Evolutionary conservation across 2,888 invertebrate genomes (phyloP).

Genomic region (Caenorhabditis japonica): DNA sequence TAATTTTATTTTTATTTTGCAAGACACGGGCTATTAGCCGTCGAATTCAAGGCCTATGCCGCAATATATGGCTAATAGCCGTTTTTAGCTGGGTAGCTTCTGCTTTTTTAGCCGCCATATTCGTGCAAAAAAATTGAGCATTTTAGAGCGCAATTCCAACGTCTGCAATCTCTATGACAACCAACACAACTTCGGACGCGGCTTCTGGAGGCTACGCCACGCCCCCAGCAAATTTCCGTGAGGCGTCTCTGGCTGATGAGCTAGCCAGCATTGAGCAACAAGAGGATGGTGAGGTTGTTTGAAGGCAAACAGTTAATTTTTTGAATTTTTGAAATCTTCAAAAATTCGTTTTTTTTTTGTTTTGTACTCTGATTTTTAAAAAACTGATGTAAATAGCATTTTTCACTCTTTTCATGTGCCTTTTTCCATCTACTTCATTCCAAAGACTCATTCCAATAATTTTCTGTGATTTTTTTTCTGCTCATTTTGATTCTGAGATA

Average conservation of each 20-base stretch:
- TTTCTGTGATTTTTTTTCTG: conserved; percentile 2
- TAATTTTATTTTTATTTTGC: conserved; percentile 1
- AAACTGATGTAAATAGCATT: not conserved
- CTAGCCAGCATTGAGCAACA: conserved; percentile 25
- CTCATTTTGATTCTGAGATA: not conserved
- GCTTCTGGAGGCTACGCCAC: conserved; percentile 51
- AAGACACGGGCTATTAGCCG: no score
- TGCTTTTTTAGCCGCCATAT: no score
- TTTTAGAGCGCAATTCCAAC: conserved; percentile 37
- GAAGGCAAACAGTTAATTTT: not conserved
- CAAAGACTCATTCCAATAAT: conserved; percentile 3
- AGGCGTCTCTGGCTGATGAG: conserved; percentile 35
- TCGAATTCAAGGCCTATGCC: no score
- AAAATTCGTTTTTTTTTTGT: not conserved
- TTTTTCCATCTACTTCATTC: not conserved
- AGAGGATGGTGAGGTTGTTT: no score
- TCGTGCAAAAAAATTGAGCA: no score
- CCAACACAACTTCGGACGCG: conserved; percentile 26
- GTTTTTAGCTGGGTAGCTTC: no score
- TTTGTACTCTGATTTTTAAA: not conserved
- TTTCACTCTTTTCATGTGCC: conserved; percentile 12
- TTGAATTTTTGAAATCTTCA: not conserved
- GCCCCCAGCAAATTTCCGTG: conserved; percentile 57
- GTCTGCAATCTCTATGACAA: conserved; percentile 20
- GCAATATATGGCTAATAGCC: no score